Evolutionary conservation across 2,888 invertebrate genomes (phyloP).

Genomic region (Nemapogon koenigi): DNA sequence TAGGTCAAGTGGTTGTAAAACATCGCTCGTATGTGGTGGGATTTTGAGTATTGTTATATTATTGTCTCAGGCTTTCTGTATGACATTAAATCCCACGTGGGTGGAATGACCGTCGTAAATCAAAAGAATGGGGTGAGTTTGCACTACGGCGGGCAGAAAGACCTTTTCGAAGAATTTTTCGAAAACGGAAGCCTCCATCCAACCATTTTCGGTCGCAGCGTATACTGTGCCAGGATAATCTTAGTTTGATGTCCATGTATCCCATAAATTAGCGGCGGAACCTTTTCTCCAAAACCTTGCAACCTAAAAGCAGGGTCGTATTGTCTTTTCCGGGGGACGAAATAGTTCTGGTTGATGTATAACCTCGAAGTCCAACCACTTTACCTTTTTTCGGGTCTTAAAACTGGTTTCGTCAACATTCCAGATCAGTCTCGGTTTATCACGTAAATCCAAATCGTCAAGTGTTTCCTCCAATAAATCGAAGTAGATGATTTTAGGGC

Average conservation of each 20-base stretch:
- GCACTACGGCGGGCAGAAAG: conserved; percentile 14
- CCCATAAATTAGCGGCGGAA: conserved; percentile 2
- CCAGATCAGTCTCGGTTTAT: neutral
- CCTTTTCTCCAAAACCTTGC: neutral
- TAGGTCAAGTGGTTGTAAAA: conserved; percentile 20
- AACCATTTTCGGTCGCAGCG: neutral
- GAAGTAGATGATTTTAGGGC: neutral
- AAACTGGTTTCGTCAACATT: neutral
- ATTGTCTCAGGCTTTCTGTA: conserved; percentile 16
- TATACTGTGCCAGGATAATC: neutral
- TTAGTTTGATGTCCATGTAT: neutral
- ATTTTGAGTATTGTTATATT: conserved; percentile 19
- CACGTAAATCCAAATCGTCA: neutral
- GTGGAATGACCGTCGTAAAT: conserved; percentile 23
- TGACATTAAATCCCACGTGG: conserved; percentile 20
- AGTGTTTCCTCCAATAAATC: neutral
- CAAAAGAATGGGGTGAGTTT: conserved; percentile 20
- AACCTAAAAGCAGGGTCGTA: neutral
- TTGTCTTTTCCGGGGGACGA: neutral
- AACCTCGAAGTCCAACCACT: conserved; percentile 1
- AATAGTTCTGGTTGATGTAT: neutral
- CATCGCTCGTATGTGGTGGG: conserved; percentile 19
- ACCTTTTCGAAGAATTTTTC: conserved; percentile 12
- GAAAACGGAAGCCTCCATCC: conserved; percentile 1
- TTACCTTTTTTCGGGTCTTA: neutral